Evolutionary conservation across 2,888 invertebrate species (phyloP).

Genomic region (Dasysyrphus tricinctus): DNA sequence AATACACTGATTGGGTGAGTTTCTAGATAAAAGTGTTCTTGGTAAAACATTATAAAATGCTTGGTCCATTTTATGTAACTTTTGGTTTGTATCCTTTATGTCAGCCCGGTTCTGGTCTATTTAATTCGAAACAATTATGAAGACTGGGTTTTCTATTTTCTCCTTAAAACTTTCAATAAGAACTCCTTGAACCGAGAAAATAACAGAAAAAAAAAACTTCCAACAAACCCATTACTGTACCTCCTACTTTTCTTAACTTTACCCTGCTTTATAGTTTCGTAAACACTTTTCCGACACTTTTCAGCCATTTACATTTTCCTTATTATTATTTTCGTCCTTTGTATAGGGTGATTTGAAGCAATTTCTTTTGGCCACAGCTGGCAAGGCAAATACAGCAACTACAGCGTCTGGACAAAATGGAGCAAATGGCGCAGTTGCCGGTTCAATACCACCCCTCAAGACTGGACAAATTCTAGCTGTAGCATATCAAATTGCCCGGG

Average conservation of each 20-base stretch:
- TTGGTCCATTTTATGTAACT: not conserved
- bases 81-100: constrained; percentile 11
- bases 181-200: constrained; percentile 13
- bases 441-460: constrained; percentile 86
- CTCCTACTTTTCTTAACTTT: constrained; percentile 9
- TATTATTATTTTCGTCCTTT: constrained; percentile 60
- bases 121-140: constrained; percentile 19
- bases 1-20: constrained; percentile 96
- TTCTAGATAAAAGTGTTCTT: not conserved
- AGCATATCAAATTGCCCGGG: constrained; percentile 91
- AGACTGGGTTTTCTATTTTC: not conserved
- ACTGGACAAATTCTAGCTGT: constrained; percentile 88
- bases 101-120: constrained; percentile 9
- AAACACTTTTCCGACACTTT: constrained; percentile 41
- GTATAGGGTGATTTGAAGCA: constrained; percentile 96
- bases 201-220: not conserved
- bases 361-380: constrained; percentile 88
- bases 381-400: constrained; percentile 81
- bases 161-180: constrained; percentile 20
- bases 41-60: not conserved
- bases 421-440: constrained; percentile 65
- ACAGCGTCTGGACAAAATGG: constrained; percentile 74
- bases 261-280: constrained; percentile 18
- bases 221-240: constrained; percentile 3
- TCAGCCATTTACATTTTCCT: constrained; percentile 16